phyloP scores from a whole-genome alignment of 2,888 invertebrate species.

The Mythimna loreyi region DNA sequence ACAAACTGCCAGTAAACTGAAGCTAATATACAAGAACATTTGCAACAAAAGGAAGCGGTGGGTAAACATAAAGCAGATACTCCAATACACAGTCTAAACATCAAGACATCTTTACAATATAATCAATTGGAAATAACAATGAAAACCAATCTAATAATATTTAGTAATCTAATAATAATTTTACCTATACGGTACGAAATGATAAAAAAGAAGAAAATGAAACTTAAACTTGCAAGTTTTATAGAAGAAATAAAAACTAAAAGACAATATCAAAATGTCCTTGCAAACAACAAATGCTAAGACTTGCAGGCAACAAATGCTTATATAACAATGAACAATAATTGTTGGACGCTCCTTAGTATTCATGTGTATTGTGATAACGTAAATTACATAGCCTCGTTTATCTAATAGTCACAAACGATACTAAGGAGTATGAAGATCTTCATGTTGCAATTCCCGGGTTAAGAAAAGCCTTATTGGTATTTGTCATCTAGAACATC shows the following conservation, averaged over 20 bases:
- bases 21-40: slow-evolving; percentile 16
- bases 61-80: slow-evolving; percentile 1
- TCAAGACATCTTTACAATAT: slow-evolving; percentile 1
- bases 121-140: slow-evolving; percentile 9
- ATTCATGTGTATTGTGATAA: slow-evolving; percentile 26
- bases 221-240: slow-evolving; percentile 13
- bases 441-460: not conserved
- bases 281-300: slow-evolving; percentile 2
- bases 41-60: slow-evolving; percentile 11
- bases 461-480: not conserved
- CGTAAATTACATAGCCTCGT: slow-evolving; percentile 1
- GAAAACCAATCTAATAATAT: slow-evolving; percentile 2
- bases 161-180: too few relatives aligned
- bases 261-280: not conserved
- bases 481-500: not conserved
- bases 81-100: not conserved
- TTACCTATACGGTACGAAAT: not conserved
- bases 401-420: not conserved
- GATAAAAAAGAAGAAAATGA: not conserved
- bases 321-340: slow-evolving; percentile 16
- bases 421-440: too few relatives aligned
- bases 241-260: slow-evolving; percentile 22
- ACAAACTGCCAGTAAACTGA: slow-evolving; percentile 1
- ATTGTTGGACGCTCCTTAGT: slow-evolving; percentile 21
- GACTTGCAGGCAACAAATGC: not conserved